These are phyloP conservation scores for Willisornis vidua DNA, from an alignment of 2,113 vertebrate genomes.

Conservation along the genomic window DNA sequence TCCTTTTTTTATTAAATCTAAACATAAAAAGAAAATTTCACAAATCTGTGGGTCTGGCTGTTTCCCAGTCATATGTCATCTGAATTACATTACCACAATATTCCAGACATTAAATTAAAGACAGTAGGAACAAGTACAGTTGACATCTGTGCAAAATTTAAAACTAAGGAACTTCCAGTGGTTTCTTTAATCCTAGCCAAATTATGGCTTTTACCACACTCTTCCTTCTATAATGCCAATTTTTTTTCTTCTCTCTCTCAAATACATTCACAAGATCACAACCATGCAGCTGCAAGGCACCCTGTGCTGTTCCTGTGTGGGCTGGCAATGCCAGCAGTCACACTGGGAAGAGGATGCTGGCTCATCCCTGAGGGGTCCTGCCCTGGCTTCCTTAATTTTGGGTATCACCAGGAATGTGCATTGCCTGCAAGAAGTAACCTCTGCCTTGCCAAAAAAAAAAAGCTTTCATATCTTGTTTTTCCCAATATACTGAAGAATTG, in stretches of 20 bases:
- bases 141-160: constrained; percentile 71
- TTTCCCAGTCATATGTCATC: constrained; percentile 61
- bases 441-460: not conserved
- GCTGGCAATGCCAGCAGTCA: not conserved
- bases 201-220: constrained; percentile 66
- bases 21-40: constrained; percentile 64
- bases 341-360: not conserved
- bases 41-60: constrained; percentile 65
- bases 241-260: not conserved
- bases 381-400: not conserved
- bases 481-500: not conserved
- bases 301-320: constrained; percentile 28
- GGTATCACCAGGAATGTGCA: not conserved
- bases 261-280: constrained; percentile 18
- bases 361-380: not conserved
- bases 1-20: constrained; percentile 34
- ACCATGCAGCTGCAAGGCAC: not conserved
- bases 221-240: constrained; percentile 47
- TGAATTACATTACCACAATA: constrained; percentile 60
- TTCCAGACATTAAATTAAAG: constrained; percentile 67
- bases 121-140: constrained; percentile 63
- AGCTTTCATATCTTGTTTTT: not conserved
- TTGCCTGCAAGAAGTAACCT: not conserved
- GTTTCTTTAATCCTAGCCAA: constrained; percentile 68
- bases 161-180: constrained; percentile 68